Base-by-base conservation (phyloP, 2,797 vertebrate species). In the Eutrigla gurnardus region DNA sequence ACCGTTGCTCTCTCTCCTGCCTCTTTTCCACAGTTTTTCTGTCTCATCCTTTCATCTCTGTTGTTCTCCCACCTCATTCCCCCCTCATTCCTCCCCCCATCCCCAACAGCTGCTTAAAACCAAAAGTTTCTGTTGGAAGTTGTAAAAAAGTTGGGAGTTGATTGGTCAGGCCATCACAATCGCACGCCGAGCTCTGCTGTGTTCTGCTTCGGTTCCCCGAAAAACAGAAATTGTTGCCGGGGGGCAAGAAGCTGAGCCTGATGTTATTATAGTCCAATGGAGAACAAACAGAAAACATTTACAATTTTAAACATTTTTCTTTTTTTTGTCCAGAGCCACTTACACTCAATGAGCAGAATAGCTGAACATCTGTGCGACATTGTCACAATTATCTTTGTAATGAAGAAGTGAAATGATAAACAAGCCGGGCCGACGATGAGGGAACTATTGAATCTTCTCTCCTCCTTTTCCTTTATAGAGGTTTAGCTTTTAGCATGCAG, bases 31-130 rank as follows among this genome's bases (percentile, higher is more conserved):
- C 37, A 40, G 60, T 85, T 78, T 25, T 83, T 85, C 82, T 86
- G 76, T 84, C 87, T 91, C 78, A 77, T 86, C 82, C 82, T 74
- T 86, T 91, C 84, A 86, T 87, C 81, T 84, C 77, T 88, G 80
- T 87, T 86, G 61, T 74, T 82, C 78, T 77, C 77, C 76, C 65
- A 61, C 76, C 71, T 73, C 70, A 9, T 36, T 59, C 75, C 35
- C 54, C 52, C 35, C 49, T 43, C 25, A 43, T 45, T 35, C 52
- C 43, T 46, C 52, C 52, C 64, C 73, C 71, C 13, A 39, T 82
- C 75, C 81, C 80, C 82, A 83, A 70, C 74, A 5, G 43, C 70
- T 78, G 71, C 74, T 76, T 78, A 66, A 50, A 86, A 58, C 25
- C 25, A 25, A 80, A 89, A 90, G 80, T 88, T 89, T 68, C 25